Evolutionary conservation across 2,113 vertebrate genomes (phyloP).

Genomic region (Daubentonia madagascariensis): DNA sequence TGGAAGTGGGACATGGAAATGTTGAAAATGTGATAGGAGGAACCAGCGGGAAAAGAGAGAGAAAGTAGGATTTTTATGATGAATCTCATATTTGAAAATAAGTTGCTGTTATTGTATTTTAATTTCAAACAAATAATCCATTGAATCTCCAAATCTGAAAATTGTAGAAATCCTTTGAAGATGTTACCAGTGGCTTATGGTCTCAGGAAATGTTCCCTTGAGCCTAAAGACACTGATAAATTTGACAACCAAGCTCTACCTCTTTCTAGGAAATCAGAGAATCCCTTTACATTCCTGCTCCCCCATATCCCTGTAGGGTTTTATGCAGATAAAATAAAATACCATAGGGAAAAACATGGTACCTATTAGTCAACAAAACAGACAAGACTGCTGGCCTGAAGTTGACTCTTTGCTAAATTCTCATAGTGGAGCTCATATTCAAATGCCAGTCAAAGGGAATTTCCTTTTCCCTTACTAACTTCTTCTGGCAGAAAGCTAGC

Average conservation of each 20-base stretch:
- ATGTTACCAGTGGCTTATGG: not conserved
- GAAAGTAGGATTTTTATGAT: not conserved
- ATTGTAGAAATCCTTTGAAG: not conserved
- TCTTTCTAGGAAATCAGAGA: not conserved
- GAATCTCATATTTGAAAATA: not conserved
- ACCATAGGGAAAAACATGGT: fast-evolving
- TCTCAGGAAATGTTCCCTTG: not conserved
- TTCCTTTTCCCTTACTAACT: not conserved
- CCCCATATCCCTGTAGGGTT: not conserved
- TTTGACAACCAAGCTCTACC: not conserved
- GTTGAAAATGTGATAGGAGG: not conserved
- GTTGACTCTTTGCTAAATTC: not conserved
- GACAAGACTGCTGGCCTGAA: not conserved
- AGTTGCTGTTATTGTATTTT: not conserved
- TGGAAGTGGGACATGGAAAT: not conserved
- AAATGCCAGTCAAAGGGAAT: not conserved
- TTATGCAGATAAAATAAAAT: not conserved
- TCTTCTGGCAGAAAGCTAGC: not conserved
- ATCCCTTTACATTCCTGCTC: not conserved
- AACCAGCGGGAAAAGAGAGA: not conserved
- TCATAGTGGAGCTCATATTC: not conserved
- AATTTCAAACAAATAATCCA: not conserved
- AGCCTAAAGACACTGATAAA: not conserved
- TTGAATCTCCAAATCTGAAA: not conserved
- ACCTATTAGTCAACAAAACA: not conserved